A percentile compares a stretch with the other conserved stretches of the same genome.
phyloP scores from a whole-genome alignment of 2,888 invertebrate genomes.

The Lithosia quadra region DNA sequence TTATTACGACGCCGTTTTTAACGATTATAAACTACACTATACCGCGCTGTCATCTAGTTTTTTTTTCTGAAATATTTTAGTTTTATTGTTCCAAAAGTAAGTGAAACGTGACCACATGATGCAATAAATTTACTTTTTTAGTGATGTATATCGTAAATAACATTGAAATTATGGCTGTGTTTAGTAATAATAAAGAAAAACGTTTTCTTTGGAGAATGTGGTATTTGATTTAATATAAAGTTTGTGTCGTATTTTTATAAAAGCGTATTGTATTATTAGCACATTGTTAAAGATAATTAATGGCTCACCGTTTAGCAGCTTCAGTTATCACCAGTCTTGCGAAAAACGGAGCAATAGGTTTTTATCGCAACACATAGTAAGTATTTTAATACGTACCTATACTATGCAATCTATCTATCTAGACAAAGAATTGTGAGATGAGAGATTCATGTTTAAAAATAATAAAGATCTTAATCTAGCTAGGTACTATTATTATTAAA shows the following conservation, averaged over 20 bases:
- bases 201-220: conserved; percentile 54
- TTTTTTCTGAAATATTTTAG: conserved; percentile 61
- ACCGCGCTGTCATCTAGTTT: conserved; percentile 56
- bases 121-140: conserved; percentile 67
- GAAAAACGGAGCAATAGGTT: conserved; percentile 7
- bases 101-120: conserved; percentile 62
- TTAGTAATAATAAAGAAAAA: conserved; percentile 58
- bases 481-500: conserved; percentile 60
- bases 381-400: conserved; percentile 15
- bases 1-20: conserved; percentile 78
- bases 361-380: conserved; percentile 2
- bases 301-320: conserved; percentile 22
- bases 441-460: conserved; percentile 26
- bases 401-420: conserved; percentile 12
- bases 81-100: conserved; percentile 62
- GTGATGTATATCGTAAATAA: conserved; percentile 61
- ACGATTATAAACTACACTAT: conserved; percentile 75
- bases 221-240: conserved; percentile 58
- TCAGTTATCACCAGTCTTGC: conserved; percentile 15
- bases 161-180: conserved; percentile 56
- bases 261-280: conserved; percentile 43
- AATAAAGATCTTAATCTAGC: conserved; percentile 41
- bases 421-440: background rate
- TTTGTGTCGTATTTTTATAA: conserved; percentile 47
- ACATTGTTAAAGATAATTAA: conserved; percentile 43